Conservation (phyloP, 2,888 invertebrate species). For the Thereva nobilitata region DNA sequence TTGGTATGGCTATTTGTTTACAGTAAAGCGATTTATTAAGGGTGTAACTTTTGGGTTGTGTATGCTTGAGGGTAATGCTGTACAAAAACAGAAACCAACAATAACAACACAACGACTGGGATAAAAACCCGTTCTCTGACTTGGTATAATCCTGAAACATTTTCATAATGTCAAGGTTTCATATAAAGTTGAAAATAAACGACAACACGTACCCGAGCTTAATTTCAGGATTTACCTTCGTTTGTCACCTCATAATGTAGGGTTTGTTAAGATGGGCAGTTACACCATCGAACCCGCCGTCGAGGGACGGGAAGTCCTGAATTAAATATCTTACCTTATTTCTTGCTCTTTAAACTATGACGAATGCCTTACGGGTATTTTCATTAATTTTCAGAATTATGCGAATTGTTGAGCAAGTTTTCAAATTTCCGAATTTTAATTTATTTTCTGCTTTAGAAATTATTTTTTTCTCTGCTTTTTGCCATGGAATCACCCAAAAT, state of each 20-base stretch:
- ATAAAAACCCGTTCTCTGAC: constrained; percentile 5
- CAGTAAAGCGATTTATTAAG: constrained; percentile 27
- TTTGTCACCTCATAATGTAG: constrained; percentile 6
- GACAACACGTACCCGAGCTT: constrained; percentile 18
- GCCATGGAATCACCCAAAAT: too few species aligned
- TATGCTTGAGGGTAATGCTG: neutral
- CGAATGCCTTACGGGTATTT: too few species aligned
- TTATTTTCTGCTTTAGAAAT: too few species aligned
- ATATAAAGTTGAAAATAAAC: constrained; percentile 21
- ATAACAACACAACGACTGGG: neutral
- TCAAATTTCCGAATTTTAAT: too few species aligned
- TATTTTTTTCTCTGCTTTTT: too few species aligned
- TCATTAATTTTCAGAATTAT: too few species aligned
- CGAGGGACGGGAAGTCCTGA: too few species aligned
- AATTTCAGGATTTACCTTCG: constrained; percentile 16
- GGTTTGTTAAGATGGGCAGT: constrained; percentile 18
- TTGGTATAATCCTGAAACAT: constrained; percentile 23
- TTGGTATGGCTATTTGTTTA: constrained; percentile 28
- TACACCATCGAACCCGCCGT: neutral
- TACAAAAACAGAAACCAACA: constrained; percentile 7
- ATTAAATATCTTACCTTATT: too few species aligned
- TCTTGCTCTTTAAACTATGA: too few species aligned
- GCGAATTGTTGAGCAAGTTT: too few species aligned
- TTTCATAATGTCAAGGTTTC: constrained; percentile 2
- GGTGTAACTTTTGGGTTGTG: constrained; percentile 10